Conservation (phyloP, 1,140 invertebrate species). For the Metopolophium dirhodum region DNA sequence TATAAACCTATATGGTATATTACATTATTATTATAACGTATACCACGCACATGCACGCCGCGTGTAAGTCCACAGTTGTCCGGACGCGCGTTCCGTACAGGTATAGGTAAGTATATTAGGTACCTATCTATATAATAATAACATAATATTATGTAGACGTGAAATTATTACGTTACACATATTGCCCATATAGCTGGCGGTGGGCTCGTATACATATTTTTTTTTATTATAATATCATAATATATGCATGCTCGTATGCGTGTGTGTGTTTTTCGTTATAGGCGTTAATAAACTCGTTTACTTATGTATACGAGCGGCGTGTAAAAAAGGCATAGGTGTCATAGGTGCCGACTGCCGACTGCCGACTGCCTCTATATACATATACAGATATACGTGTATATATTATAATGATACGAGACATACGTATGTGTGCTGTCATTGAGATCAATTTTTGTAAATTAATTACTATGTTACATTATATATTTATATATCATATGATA, state of each 20-base stretch:
- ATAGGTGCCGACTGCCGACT: background rate
- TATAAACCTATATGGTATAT: background rate
- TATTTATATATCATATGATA: no score
- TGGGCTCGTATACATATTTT: background rate
- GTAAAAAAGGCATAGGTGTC: background rate
- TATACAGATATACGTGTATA: no score
- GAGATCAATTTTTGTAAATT: background rate
- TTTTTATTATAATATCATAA: constrained; percentile 5
- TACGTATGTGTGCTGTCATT: background rate
- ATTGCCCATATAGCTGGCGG: background rate
- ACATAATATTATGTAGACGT: background rate
- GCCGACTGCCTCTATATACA: background rate
- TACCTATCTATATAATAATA: background rate
- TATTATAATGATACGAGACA: background rate
- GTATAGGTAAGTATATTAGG: no score
- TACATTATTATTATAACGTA: background rate
- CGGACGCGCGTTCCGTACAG: background rate
- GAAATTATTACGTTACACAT: background rate
- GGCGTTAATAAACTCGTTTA: background rate
- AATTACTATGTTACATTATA: background rate
- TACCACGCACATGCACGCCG: no score
- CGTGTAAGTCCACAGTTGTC: background rate
- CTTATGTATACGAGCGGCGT: background rate
- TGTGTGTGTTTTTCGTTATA: constrained; percentile 1
- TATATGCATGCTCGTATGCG: background rate